Conservation (phyloP, 2,113 vertebrate species). For the Thymallus thymallus region DNA sequence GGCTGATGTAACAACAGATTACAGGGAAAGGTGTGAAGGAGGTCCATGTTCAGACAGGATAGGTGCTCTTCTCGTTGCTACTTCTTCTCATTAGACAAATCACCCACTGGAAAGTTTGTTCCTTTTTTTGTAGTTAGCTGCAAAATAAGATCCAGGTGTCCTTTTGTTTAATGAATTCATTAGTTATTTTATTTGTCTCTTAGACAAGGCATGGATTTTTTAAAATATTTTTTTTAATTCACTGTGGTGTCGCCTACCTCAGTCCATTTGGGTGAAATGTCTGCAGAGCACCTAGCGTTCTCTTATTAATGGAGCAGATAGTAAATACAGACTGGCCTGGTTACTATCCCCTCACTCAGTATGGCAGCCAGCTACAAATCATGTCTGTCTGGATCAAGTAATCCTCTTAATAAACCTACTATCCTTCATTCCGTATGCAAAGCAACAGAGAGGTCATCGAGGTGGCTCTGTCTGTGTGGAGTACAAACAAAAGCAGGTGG, state of each 20-base stretch:
- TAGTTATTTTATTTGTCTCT: conserved; percentile 26
- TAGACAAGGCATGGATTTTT: conserved; percentile 40
- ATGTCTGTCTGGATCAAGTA: conserved; percentile 64
- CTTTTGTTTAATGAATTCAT: conserved; percentile 44
- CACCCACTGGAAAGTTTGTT: conserved; percentile 8
- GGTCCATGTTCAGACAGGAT: conserved; percentile 41
- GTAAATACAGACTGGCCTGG: conserved; percentile 65
- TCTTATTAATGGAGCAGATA: conserved; percentile 68
- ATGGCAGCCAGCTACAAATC: conserved; percentile 66
- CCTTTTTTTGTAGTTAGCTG: conserved; percentile 2
- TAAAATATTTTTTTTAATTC: conserved; percentile 14
- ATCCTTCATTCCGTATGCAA: conserved; percentile 65
- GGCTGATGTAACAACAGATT: conserved; percentile 41
- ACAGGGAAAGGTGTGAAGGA: conserved; percentile 53
- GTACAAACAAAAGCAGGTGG: conserved; percentile 44
- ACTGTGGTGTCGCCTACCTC: conserved; percentile 35
- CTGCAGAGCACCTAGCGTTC: conserved; percentile 61
- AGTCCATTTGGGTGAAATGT: conserved; percentile 62
- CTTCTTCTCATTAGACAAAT: conserved; percentile 16
- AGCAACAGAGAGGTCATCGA: conserved; percentile 45
- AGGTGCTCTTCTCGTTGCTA: conserved; percentile 29
- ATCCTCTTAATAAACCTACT: conserved; percentile 66
- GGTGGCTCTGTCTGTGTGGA: conserved; percentile 32
- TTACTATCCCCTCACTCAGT: conserved; percentile 67
- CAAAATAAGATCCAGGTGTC: conserved; percentile 31